A percentile compares a stretch with the other conserved stretches of the same genome.
phyloP scores from a whole-genome alignment of 1,140 invertebrate species.

The Anastatus disparis region DNA sequence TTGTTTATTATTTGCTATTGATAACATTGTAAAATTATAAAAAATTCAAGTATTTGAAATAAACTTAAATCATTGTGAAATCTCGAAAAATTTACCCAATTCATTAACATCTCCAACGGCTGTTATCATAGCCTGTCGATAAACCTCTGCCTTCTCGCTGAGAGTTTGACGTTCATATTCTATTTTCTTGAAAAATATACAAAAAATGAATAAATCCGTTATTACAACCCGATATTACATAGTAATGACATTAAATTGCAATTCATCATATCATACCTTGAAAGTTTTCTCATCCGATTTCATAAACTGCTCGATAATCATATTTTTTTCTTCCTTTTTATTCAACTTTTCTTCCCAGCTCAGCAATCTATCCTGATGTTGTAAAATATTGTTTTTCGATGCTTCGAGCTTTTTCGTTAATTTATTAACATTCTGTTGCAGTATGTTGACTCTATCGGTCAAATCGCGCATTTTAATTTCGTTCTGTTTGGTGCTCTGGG shows the following conservation, averaged over 20 bases:
- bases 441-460: constrained; percentile 56
- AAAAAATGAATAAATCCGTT: not conserved
- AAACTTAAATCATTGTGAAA: too few species aligned
- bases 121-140: constrained; percentile 50
- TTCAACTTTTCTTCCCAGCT: constrained; percentile 73
- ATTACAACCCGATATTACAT: not conserved
- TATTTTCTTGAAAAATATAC: constrained; percentile 53
- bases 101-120: constrained; percentile 54
- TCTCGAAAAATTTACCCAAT: constrained; percentile 48
- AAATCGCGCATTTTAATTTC: constrained; percentile 67
- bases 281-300: constrained; percentile 73
- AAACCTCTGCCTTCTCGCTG: constrained; percentile 51
- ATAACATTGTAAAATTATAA: too few species aligned
- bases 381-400: constrained; percentile 70
- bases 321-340: constrained; percentile 70
- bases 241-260: too few species aligned
- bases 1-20: too few species aligned
- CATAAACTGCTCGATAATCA: constrained; percentile 72
- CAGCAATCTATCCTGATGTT: constrained; percentile 71
- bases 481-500: constrained; percentile 65
- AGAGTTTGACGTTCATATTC: constrained; percentile 61
- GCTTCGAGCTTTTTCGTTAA: constrained; percentile 69
- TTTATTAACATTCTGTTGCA: constrained; percentile 58
- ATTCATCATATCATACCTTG: too few species aligned
- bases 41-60: too few species aligned